Percentiles rank a stretch among this genome's conserved stretches.
These are phyloP conservation scores for Oceanites oceanicus DNA, from an alignment of 2,113 vertebrate genomes.

Conservation along the genomic window DNA sequence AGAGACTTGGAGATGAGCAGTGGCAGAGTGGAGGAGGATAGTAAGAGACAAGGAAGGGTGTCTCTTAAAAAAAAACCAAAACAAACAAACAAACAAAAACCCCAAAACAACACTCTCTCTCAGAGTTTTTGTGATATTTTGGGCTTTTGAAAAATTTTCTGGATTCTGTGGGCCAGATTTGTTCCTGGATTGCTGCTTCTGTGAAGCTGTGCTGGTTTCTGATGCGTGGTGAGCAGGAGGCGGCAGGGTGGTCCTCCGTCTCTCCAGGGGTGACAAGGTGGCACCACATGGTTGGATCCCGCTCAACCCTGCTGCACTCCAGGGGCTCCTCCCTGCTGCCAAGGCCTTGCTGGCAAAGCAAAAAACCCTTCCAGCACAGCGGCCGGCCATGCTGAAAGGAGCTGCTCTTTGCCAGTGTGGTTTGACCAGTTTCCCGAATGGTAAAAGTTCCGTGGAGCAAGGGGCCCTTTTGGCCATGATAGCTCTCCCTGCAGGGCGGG, in stretches of 20 bases:
- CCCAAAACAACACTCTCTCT: not conserved
- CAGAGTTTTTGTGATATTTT: not conserved
- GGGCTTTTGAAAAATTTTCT: not conserved
- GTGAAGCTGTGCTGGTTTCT: not conserved
- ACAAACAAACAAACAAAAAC: too few relatives aligned
- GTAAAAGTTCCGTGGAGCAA: not conserved
- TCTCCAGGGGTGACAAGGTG: not conserved
- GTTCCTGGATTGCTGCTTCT: not conserved
- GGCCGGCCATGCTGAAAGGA: not conserved
- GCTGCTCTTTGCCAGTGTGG: not conserved
- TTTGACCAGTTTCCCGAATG: not conserved
- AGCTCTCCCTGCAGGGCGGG: not conserved
- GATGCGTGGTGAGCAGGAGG: not conserved
- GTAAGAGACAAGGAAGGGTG: not conserved
- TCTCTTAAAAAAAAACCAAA: not conserved
- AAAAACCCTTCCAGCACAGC: not conserved
- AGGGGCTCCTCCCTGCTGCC: not conserved
- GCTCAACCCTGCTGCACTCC: not conserved
- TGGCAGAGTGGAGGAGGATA: not conserved
- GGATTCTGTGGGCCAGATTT: not conserved
- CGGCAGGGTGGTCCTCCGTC: not conserved
- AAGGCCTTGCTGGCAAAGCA: not conserved
- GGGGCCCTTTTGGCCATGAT: not conserved
- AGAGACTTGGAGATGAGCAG: not conserved
- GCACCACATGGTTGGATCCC: accelerated